These are phyloP conservation scores for Zeugodacus cucurbitae DNA, from an alignment of 1,140 invertebrate genomes.

Conservation along the genomic window DNA sequence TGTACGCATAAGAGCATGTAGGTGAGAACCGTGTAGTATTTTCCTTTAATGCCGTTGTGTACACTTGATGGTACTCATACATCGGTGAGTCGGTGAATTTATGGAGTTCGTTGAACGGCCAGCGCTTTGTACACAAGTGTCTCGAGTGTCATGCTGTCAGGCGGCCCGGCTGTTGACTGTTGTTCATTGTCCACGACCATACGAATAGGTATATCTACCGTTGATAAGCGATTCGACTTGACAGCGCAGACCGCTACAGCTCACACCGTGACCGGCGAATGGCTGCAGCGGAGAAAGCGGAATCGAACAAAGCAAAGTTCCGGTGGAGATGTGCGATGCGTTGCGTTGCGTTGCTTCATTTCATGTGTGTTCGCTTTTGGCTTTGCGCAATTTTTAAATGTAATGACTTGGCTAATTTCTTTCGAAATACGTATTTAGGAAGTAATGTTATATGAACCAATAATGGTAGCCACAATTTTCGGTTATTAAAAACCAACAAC, in stretches of 20 bases:
- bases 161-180: background rate
- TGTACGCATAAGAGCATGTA: background rate
- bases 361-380: no score
- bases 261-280: background rate
- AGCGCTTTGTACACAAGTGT: background rate
- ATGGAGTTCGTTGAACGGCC: background rate
- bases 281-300: background rate
- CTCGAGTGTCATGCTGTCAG: background rate
- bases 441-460: no score
- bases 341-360: no score
- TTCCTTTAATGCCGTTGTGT: background rate
- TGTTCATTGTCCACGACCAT: background rate
- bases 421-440: no score
- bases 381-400: no score
- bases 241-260: background rate
- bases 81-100: background rate
- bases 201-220: background rate
- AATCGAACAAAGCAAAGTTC: background rate
- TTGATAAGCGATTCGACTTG: slow-evolving; percentile 9
- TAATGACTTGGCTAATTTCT: no score
- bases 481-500: no score
- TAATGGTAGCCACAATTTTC: no score
- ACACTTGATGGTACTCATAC: no score
- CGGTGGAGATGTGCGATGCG: background rate
- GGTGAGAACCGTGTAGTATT: background rate